Evolutionary conservation across 2,113 vertebrate genomes (phyloP).

Genomic region (Hirundichthys speculiger): DNA sequence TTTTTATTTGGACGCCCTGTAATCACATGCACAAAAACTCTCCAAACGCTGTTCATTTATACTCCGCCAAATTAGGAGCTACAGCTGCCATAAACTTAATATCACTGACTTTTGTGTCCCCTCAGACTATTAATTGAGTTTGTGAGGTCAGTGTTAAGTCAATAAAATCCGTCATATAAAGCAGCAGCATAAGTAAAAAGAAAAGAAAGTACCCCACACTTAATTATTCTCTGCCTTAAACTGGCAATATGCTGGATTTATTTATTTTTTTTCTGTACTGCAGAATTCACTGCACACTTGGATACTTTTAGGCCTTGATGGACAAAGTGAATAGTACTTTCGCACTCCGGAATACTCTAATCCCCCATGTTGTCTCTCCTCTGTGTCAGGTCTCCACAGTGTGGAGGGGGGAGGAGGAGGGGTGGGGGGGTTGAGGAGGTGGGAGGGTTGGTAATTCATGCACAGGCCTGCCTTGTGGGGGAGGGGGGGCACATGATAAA

Average conservation of each 20-base stretch:
- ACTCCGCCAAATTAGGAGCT: conserved; percentile 1
- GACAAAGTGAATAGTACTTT: conserved; percentile 73
- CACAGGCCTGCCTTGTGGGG: conserved; percentile 83
- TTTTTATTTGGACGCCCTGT: too few species aligned
- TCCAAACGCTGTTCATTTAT: background rate
- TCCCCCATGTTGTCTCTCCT: conserved; percentile 68
- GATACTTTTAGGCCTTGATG: conserved; percentile 51
- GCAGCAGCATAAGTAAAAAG: too few species aligned
- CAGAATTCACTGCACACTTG: conserved; percentile 15
- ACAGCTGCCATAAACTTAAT: background rate
- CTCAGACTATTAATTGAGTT: background rate
- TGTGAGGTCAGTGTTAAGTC: background rate
- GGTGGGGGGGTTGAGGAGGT: conserved; percentile 31
- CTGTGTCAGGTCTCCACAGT: conserved; percentile 67
- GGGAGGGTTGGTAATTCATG: conserved; percentile 79
- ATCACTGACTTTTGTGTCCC: conserved; percentile 11
- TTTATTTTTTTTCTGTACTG: background rate
- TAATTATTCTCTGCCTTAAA: background rate
- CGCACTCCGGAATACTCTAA: conserved; percentile 64
- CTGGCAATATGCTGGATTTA: too few species aligned
- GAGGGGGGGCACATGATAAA: conserved; percentile 85
- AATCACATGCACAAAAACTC: too few species aligned
- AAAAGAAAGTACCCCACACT: background rate
- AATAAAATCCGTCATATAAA: too few species aligned
- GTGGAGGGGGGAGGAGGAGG: conserved; percentile 8